Percentiles rank a stretch among this genome's conserved stretches.
Conservation (phyloP, 2,888 invertebrate species). For the Ectemnius lituratus region DNA sequence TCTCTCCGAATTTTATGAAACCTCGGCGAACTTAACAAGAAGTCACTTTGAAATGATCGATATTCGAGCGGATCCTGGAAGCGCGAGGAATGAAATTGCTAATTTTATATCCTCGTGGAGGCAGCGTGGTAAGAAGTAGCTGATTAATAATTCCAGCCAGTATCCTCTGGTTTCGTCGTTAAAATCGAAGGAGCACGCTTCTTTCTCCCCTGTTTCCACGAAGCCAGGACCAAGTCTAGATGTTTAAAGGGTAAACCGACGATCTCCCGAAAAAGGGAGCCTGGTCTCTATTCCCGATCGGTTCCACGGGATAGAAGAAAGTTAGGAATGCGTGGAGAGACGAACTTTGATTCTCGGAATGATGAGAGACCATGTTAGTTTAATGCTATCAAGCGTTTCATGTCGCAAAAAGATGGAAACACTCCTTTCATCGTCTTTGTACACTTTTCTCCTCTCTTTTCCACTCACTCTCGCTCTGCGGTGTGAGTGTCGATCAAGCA, state of each 20-base stretch:
- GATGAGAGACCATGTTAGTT: slow-evolving; percentile 31
- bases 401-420: no score
- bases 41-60: slow-evolving; percentile 63
- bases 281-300: slow-evolving; percentile 39
- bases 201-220: slow-evolving; percentile 52
- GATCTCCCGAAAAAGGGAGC: slow-evolving; percentile 26
- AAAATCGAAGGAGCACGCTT: slow-evolving; percentile 60
- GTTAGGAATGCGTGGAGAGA: slow-evolving; percentile 41
- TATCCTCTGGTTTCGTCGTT: slow-evolving; percentile 66
- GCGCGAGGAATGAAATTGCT: slow-evolving; percentile 71
- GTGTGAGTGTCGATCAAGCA: slow-evolving; percentile 49
- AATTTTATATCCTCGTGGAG: slow-evolving; percentile 69
- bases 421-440: slow-evolving; percentile 2
- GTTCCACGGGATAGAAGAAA: slow-evolving; percentile 51
- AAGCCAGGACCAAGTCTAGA: slow-evolving; percentile 37
- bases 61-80: slow-evolving; percentile 71
- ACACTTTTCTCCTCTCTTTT: slow-evolving; percentile 18
- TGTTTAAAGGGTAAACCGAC: slow-evolving; percentile 20
- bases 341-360: slow-evolving; percentile 48
- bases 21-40: slow-evolving; percentile 39
- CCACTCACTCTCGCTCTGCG: slow-evolving; percentile 26
- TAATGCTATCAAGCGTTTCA: not conserved
- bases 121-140: slow-evolving; percentile 60
- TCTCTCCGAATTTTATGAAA: slow-evolving; percentile 36
- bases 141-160: slow-evolving; percentile 71